A percentile compares a stretch with the other conserved stretches of the same genome.
These are phyloP conservation scores for Ptychoptera albimana DNA, from an alignment of 2,888 invertebrate species.

Conservation along the genomic window DNA sequence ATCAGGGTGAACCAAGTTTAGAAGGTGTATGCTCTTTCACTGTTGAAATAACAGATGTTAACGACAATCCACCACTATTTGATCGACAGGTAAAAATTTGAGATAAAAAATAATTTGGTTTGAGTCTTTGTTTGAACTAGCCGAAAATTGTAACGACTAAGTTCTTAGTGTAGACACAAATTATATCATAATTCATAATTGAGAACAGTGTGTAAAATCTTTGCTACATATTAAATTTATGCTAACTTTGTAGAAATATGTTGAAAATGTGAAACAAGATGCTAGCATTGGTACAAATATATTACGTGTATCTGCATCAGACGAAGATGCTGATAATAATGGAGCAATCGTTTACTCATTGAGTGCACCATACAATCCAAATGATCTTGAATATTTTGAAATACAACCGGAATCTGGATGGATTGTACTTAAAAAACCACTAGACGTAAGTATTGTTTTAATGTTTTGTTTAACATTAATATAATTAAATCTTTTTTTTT, in stretches of 20 bases:
- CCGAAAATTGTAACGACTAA: slow-evolving; percentile 1
- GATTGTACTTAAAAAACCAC: slow-evolving; percentile 87
- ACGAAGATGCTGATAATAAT: slow-evolving; percentile 94
- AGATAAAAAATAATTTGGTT: not conserved
- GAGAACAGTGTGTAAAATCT: not conserved
- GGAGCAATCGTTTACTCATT: slow-evolving; percentile 86
- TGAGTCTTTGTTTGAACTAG: not conserved
- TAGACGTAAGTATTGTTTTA: slow-evolving; percentile 73
- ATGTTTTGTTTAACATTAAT: slow-evolving; percentile 12
- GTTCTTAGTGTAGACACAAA: not conserved
- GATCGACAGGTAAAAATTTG: slow-evolving; percentile 64
- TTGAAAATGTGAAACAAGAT: slow-evolving; percentile 93
- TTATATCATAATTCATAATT: not conserved
- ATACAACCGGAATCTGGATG: slow-evolving; percentile 95
- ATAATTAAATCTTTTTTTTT: slow-evolving; percentile 3
- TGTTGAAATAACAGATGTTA: slow-evolving; percentile 93
- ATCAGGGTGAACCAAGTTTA: slow-evolving; percentile 93
- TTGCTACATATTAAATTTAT: not conserved
- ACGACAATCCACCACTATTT: slow-evolving; percentile 91
- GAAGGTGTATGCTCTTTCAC: slow-evolving; percentile 98
- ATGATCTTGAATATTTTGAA: slow-evolving; percentile 87
- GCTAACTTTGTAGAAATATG: slow-evolving; percentile 66
- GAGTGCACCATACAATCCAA: slow-evolving; percentile 75
- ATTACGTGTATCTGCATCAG: slow-evolving; percentile 85
- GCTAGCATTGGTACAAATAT: slow-evolving; percentile 92